Conservation (phyloP, 2,888 invertebrate genomes). For the Silvanus unidentatus region DNA sequence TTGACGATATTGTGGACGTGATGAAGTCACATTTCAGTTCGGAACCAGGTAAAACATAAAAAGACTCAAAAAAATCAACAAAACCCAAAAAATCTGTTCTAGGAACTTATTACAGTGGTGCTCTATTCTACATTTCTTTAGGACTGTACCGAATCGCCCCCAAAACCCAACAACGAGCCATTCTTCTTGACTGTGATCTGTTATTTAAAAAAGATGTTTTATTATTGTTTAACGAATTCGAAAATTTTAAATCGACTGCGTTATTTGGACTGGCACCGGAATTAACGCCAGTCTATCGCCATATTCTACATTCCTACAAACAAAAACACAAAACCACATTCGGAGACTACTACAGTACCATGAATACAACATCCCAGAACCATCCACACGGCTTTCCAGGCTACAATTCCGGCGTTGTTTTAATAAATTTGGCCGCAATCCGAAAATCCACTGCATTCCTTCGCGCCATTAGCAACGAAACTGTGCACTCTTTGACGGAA, state of each 20-base stretch:
- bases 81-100: constrained; percentile 30
- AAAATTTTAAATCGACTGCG: constrained; percentile 56
- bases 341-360: constrained; percentile 41
- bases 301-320: constrained; percentile 64
- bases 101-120: constrained; percentile 72
- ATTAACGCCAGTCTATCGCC: constrained; percentile 71
- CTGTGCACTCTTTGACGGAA: constrained; percentile 51
- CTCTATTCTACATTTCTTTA: constrained; percentile 71
- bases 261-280: constrained; percentile 70
- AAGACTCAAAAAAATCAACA: not conserved
- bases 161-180: constrained; percentile 52
- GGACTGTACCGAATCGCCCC: constrained; percentile 66
- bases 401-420: constrained; percentile 73
- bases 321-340: constrained; percentile 55
- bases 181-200: constrained; percentile 73
- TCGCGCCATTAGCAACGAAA: constrained; percentile 50
- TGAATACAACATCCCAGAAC: constrained; percentile 6
- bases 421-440: constrained; percentile 63
- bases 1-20: constrained; percentile 57
- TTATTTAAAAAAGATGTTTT: constrained; percentile 64
- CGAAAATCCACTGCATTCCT: constrained; percentile 57
- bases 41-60: constrained; percentile 50
- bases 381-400: constrained; percentile 61
- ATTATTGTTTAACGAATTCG: constrained; percentile 61
- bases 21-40: constrained; percentile 69